Evolutionary conservation across 1,140 invertebrate species (phyloP).

Genomic region (Lithobius niger): DNA sequence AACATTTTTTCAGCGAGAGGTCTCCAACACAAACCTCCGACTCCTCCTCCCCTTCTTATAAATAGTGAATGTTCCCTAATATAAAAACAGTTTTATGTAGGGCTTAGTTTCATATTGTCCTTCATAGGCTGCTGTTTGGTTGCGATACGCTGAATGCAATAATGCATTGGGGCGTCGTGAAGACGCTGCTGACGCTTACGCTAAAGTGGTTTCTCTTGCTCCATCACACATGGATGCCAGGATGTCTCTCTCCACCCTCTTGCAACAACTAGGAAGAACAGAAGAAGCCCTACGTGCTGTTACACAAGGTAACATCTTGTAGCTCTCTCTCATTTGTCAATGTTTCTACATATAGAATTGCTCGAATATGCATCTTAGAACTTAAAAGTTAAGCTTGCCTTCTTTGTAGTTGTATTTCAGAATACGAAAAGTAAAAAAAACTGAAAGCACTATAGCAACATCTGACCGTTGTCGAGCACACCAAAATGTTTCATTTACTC

Average conservation of each 20-base stretch:
- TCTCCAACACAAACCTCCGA: too few relatives aligned
- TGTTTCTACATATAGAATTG: too few relatives aligned
- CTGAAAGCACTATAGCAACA: not conserved
- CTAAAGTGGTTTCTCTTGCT: slow-evolving; percentile 49
- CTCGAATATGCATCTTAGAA: too few relatives aligned
- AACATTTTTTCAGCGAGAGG: too few relatives aligned
- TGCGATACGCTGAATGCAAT: slow-evolving; percentile 77
- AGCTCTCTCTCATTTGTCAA: too few relatives aligned
- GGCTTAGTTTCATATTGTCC: too few relatives aligned
- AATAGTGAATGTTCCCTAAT: too few relatives aligned
- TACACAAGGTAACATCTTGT: not conserved
- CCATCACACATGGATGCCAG: slow-evolving; percentile 70
- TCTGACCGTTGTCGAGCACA: not conserved
- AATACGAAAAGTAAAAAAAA: not conserved
- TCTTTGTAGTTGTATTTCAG: not conserved
- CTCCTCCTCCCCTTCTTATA: too few relatives aligned
- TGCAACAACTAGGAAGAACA: slow-evolving; percentile 54
- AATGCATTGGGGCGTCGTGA: slow-evolving; percentile 50
- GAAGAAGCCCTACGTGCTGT: slow-evolving; percentile 64
- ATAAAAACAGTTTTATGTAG: too few relatives aligned
- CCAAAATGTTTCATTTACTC: not conserved
- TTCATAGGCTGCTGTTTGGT: slow-evolving; percentile 60
- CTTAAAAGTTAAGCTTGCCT: not conserved
- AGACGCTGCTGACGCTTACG: slow-evolving; percentile 63
- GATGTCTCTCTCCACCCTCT: slow-evolving; percentile 58